These are phyloP conservation scores for Brachycybe producta DNA, from an alignment of 2,888 invertebrate genomes.

Conservation along the genomic window DNA sequence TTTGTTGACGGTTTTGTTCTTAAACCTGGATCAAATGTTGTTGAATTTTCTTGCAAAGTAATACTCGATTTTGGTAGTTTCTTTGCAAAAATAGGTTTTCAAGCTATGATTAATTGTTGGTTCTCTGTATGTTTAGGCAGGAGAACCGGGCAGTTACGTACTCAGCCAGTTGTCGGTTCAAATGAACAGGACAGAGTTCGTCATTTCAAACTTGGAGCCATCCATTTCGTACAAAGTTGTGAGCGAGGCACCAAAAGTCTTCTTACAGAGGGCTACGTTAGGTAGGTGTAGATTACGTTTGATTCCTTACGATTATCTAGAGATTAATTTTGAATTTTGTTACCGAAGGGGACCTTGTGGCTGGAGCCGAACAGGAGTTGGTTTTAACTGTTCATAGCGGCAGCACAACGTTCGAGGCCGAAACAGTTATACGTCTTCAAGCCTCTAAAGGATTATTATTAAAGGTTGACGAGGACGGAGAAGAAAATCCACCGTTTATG, in stretches of 20 bases:
- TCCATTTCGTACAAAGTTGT: constrained; percentile 30
- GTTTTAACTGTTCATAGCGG: constrained; percentile 62
- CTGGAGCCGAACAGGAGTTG: constrained; percentile 66
- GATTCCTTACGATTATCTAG: not conserved
- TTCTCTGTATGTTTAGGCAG: constrained; percentile 7
- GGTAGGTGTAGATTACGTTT: constrained; percentile 28
- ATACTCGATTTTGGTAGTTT: no score
- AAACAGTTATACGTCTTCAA: constrained; percentile 47
- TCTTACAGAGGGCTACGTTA: constrained; percentile 36
- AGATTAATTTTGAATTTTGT: not conserved
- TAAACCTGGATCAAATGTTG: constrained; percentile 37
- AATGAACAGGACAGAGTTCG: constrained; percentile 12
- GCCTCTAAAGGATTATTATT: constrained; percentile 55
- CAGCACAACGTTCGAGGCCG: constrained; percentile 56
- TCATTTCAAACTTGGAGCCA: constrained; percentile 9
- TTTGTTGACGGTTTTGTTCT: constrained; percentile 32
- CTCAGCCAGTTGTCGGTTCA: constrained; percentile 14
- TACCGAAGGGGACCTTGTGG: constrained; percentile 51
- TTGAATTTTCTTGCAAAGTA: constrained; percentile 36
- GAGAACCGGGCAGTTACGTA: constrained; percentile 10
- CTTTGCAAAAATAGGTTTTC: no score
- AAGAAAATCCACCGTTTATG: constrained; percentile 28
- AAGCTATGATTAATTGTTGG: constrained; percentile 18
- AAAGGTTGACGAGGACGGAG: constrained; percentile 28
- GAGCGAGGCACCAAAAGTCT: constrained; percentile 49